Percentiles rank a stretch among this genome's conserved stretches.
phyloP scores from a whole-genome alignment of 2,888 invertebrate species.

The Drosophila planitibia region DNA sequence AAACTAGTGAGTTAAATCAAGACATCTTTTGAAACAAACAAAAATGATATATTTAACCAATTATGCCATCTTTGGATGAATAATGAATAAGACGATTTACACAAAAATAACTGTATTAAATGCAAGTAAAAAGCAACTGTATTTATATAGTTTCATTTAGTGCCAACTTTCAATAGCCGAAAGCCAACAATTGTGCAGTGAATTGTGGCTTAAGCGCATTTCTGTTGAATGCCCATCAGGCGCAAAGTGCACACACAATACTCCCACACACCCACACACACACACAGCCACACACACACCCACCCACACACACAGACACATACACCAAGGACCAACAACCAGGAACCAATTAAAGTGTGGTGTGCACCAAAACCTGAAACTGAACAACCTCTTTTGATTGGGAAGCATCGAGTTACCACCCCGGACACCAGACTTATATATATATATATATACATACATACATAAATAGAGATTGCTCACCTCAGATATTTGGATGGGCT shows the following conservation, averaged over 20 bases:
- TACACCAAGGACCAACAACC: slow-evolving; percentile 6
- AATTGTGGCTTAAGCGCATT: neutral
- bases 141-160: neutral
- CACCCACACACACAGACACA: neutral
- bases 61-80: neutral
- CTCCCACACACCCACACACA: neutral
- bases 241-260: slow-evolving; percentile 21
- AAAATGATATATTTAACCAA: neutral
- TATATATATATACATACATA: neutral
- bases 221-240: slow-evolving; percentile 38
- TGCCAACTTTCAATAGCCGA: neutral
- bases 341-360: slow-evolving; percentile 11
- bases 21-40: neutral
- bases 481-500: slow-evolving; percentile 94
- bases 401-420: slow-evolving; percentile 6
- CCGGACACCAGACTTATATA: neutral
- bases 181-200: slow-evolving; percentile 2
- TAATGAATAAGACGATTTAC: neutral
- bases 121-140: neutral
- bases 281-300: neutral
- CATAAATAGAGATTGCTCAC: slow-evolving; percentile 86
- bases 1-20: neutral
- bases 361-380: slow-evolving; percentile 1
- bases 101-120: neutral
- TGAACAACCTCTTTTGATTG: neutral